A percentile compares a stretch with the other conserved stretches of the same genome.
These are phyloP conservation scores for Galleria mellonella DNA, from an alignment of 1,140 invertebrate species.

Conservation along the genomic window DNA sequence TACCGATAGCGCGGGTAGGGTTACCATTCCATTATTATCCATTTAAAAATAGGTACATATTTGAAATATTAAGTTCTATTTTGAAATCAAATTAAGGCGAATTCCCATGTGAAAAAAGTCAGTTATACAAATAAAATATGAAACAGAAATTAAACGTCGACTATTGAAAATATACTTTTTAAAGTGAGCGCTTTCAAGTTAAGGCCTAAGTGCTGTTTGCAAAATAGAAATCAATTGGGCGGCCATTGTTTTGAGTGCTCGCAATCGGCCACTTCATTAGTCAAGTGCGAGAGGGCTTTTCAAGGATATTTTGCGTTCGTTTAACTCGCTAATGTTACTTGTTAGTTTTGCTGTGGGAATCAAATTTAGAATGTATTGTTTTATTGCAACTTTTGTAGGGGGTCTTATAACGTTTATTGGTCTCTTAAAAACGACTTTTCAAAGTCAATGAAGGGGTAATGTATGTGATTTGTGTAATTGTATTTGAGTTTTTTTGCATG, in stretches of 20 bases:
- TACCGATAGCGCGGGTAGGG: too few species aligned
- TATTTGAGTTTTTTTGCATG: too few species aligned
- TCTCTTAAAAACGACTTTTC: too few species aligned
- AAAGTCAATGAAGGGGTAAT: too few species aligned
- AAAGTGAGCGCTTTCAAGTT: neutral
- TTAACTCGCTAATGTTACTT: constrained; percentile 33
- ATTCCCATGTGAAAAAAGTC: constrained; percentile 40
- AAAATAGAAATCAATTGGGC: constrained; percentile 54
- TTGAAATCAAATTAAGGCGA: too few species aligned
- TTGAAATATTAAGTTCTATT: too few species aligned
- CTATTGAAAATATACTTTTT: constrained; percentile 21
- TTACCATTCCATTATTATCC: too few species aligned
- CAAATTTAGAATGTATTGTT: constrained; percentile 3
- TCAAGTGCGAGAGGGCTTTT: constrained; percentile 23
- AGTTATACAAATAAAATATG: constrained; percentile 22
- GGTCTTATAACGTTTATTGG: too few species aligned
- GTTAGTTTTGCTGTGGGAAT: constrained; percentile 34
- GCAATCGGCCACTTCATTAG: constrained; percentile 28
- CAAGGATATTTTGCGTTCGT: constrained; percentile 8
- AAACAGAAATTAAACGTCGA: constrained; percentile 30
- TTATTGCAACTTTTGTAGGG: too few species aligned
- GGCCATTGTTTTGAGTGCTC: constrained; percentile 41
- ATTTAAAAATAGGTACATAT: too few species aligned
- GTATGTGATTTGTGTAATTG: too few species aligned
- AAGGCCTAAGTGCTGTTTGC: constrained; percentile 43